Conservation (phyloP, 2,888 invertebrate species). For the Schizotus pectinicornis region DNA sequence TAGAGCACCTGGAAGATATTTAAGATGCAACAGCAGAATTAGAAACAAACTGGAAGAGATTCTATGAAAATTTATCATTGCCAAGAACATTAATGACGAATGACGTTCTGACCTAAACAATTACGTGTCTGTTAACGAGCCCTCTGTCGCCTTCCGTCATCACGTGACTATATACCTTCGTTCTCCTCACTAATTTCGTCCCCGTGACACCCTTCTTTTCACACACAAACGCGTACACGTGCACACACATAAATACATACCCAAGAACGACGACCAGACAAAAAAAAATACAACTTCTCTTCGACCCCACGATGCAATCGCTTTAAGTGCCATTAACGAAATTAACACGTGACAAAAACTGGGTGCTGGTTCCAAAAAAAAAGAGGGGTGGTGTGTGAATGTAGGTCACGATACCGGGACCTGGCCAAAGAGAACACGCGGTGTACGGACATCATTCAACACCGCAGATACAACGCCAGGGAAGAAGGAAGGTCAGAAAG, state of each 20-base stretch:
- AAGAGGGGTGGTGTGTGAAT: conserved; percentile 5
- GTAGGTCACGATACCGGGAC: background rate
- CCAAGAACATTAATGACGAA: no score
- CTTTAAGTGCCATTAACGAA: conserved; percentile 41
- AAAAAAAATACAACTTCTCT: conserved; percentile 28
- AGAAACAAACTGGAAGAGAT: no score
- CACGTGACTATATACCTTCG: conserved; percentile 13
- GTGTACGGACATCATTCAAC: conserved; percentile 17
- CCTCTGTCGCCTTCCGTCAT: background rate
- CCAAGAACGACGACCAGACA: conserved; percentile 10
- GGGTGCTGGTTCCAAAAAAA: conserved; percentile 5
- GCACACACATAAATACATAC: conserved; percentile 13
- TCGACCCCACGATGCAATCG: conserved; percentile 25
- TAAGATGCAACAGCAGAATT: no score
- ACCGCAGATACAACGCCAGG: conserved; percentile 20
- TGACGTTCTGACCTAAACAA: no score
- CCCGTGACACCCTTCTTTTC: conserved; percentile 3
- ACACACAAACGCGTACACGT: no score
- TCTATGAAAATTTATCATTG: no score
- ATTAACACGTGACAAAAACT: conserved; percentile 39
- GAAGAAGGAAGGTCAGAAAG: conserved; percentile 20
- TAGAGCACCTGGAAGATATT: no score
- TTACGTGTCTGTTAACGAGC: no score
- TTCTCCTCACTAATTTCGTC: conserved; percentile 14
- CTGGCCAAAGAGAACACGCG: no score